phyloP scores from a whole-genome alignment of 2,797 vertebrate species.

The Periparus ater region DNA sequence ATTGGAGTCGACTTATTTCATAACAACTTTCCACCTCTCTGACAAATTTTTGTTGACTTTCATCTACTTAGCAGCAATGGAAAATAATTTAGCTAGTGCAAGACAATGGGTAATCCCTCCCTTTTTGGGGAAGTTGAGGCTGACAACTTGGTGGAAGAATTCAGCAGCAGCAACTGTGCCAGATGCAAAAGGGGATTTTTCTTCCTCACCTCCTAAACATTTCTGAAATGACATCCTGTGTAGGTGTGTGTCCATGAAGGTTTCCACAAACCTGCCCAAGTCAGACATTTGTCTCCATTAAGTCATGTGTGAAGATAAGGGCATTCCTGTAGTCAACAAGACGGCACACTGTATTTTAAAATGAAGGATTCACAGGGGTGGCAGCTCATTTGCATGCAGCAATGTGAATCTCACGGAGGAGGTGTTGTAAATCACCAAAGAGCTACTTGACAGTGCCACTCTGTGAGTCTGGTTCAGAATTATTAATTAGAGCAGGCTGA shows the following conservation, averaged over 20 bases:
- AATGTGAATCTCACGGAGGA: conserved; percentile 42
- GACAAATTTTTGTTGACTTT: background rate
- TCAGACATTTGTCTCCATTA: conserved; percentile 70
- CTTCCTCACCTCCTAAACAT: background rate
- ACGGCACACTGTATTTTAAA: conserved; percentile 27
- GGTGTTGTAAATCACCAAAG: conserved; percentile 71
- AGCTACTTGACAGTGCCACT: conserved; percentile 68
- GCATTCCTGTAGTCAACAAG: conserved; percentile 42
- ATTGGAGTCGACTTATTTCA: background rate
- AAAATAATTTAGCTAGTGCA: background rate
- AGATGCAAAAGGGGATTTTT: background rate
- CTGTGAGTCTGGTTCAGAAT: conserved; percentile 67
- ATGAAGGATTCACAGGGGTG: conserved; percentile 54
- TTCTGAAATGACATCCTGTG: background rate
- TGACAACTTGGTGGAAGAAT: background rate
- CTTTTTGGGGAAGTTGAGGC: background rate
- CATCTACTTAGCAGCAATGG: background rate
- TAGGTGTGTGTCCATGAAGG: background rate
- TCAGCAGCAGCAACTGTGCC: background rate
- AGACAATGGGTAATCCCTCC: background rate
- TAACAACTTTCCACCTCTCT: background rate
- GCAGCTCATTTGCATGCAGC: conserved; percentile 76
- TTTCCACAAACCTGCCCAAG: conserved; percentile 34
- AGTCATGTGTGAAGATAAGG: conserved; percentile 67
- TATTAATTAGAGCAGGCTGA: conserved; percentile 75